Evolutionary conservation across 2,797 vertebrate species (phyloP).

Genomic region (Neomorphus geoffroyi): DNA sequence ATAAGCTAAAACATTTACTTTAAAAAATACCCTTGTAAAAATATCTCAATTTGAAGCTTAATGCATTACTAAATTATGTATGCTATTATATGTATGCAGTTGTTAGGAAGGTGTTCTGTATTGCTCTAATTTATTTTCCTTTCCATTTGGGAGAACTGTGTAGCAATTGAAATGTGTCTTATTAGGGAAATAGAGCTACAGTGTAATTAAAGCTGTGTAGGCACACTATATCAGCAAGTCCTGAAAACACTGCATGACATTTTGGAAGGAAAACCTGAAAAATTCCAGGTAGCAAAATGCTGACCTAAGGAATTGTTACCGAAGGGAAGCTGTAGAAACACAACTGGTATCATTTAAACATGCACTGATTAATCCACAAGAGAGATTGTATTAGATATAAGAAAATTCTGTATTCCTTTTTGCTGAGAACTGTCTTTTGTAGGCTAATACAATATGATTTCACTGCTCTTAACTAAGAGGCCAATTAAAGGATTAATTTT

Average conservation of each 20-base stretch:
- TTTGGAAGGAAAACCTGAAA: neutral
- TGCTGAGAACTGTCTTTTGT: neutral
- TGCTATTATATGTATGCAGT: neutral
- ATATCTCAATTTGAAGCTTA: neutral
- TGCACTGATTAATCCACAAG: neutral
- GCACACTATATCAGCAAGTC: neutral
- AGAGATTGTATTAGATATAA: neutral
- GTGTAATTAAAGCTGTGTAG: neutral
- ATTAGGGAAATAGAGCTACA: neutral
- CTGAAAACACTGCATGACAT: neutral
- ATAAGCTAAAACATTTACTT: neutral
- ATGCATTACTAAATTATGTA: slow-evolving; percentile 21
- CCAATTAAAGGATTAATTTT: neutral
- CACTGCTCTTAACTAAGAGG: neutral
- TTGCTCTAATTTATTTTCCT: slow-evolving; percentile 30
- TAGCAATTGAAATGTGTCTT: neutral
- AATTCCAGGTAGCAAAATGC: neutral
- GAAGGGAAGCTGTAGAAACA: neutral
- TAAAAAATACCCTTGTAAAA: neutral
- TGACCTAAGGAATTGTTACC: neutral
- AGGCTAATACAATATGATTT: neutral
- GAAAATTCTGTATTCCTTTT: neutral
- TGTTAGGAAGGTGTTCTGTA: neutral
- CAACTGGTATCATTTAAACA: neutral
- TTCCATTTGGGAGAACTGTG: neutral